Base-by-base conservation (phyloP, 2,888 invertebrate species). In the Argynnis bischoffii region DNA sequence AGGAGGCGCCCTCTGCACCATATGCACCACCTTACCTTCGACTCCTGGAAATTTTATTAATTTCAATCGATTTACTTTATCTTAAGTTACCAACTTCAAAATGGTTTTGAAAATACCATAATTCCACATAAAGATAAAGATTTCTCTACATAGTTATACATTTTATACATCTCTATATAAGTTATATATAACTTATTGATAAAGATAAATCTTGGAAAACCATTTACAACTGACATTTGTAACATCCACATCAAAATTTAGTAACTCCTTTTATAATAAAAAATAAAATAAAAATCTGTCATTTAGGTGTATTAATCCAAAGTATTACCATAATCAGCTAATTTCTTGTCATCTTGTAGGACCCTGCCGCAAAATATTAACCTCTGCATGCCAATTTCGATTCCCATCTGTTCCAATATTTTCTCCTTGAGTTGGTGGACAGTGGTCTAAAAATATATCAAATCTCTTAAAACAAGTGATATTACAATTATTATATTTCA, bases 321-420 rank as follows among this genome's bases (percentile, higher is more conserved):
- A 41, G 31, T 18, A 18, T 64, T 93, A 97, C 97, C 97, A 89
- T 97, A 98, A 83, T 98, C 97, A 72, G 95, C 94, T 35, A 99
- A 93, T 81, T 95, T 96, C 76, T 96, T 96, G 15, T 97, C 97
- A 93, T 99, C 97, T 80, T 96, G 96, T 63, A 99, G 91, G 35
- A 99, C 98, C 86, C 97, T 94, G n/a, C 99, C 99, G 84, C 97
- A 97, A 85, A 97, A 99, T 77, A 99, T 99, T 51, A 99, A 94
- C 68, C 99, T 94, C 84, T 99, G 99, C 59, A 96, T 95, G 71
- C 96, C 96, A 8, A 96, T 95, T 31, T 96, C 94, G 76, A 99
- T 96, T 68, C 94, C 95, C 75, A 99, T 96, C 72, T 95, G 94
- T 63, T 95, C 95, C 5, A 95, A 94, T 73, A 98, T 96, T 76